Evolutionary conservation across 2,113 vertebrate genomes (phyloP).

Genomic region (Pelobates fuscus): DNA sequence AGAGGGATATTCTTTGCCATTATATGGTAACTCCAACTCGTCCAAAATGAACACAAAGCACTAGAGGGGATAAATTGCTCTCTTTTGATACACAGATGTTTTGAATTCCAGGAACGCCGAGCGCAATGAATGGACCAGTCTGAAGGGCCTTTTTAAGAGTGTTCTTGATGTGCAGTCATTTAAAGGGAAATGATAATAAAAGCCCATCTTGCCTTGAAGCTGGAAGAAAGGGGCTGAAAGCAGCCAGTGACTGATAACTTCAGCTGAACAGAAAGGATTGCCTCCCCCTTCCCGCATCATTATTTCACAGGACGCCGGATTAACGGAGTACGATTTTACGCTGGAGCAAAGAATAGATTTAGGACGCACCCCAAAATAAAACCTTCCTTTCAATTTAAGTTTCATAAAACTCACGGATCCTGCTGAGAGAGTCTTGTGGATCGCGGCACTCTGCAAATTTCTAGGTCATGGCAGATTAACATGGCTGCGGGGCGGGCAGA

Average conservation of each 20-base stretch:
- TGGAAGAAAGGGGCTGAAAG: slow-evolving; percentile 6
- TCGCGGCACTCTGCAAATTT: too few relatives aligned
- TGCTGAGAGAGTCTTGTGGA: too few relatives aligned
- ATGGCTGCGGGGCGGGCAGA: too few relatives aligned
- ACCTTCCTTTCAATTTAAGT: not conserved
- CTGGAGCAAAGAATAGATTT: slow-evolving; percentile 11
- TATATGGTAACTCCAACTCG: not conserved
- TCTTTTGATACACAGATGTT: not conserved
- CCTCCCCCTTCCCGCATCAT: not conserved
- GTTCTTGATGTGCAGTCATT: slow-evolving; percentile 20
- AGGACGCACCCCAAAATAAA: not conserved
- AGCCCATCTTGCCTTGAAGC: slow-evolving; percentile 10
- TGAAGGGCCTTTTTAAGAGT: slow-evolving; percentile 6
- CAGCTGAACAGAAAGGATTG: not conserved
- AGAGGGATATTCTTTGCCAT: not conserved
- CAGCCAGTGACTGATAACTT: slow-evolving; percentile 33
- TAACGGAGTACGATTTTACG: slow-evolving; percentile 18
- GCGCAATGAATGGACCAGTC: not conserved
- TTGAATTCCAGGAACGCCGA: slow-evolving; percentile 3
- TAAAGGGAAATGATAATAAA: slow-evolving; percentile 13
- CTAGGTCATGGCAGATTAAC: too few relatives aligned
- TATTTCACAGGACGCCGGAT: not conserved
- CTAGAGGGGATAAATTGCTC: slow-evolving; percentile 3
- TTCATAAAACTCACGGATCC: too few relatives aligned
- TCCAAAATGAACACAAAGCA: not conserved